Conservation (phyloP, 2,797 vertebrate genomes). For the Lemur catta region DNA sequence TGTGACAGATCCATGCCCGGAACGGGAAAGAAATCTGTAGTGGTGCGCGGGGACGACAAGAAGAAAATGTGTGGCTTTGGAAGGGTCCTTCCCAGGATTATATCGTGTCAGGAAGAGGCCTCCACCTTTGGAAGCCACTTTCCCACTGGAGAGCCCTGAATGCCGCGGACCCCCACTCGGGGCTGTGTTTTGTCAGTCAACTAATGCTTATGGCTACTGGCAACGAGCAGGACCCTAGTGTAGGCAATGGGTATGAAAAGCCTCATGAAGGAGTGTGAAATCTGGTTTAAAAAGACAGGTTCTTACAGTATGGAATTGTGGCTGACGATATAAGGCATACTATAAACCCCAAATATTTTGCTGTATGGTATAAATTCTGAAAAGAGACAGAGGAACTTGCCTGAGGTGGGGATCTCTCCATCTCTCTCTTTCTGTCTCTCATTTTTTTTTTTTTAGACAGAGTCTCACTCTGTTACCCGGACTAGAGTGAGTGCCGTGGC, state of each 20-base stretch:
- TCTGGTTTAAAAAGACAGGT: neutral
- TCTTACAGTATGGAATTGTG: neutral
- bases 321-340: neutral
- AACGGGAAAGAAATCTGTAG: neutral
- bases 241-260: neutral
- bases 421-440: too few species aligned
- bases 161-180: neutral
- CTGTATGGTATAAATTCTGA: neutral
- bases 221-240: neutral
- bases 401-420: too few species aligned
- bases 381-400: neutral
- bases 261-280: neutral
- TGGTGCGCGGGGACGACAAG: neutral
- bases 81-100: neutral
- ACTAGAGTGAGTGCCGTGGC: too few species aligned
- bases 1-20: neutral
- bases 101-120: constrained; percentile 5
- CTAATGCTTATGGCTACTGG: neutral
- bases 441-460: too few species aligned
- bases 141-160: neutral
- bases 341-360: neutral
- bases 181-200: neutral
- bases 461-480: too few species aligned
- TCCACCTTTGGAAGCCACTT: neutral
- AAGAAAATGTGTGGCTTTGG: neutral